Evolutionary conservation across 2,113 vertebrate species (phyloP).

Genomic region (Cercopithecus mona): DNA sequence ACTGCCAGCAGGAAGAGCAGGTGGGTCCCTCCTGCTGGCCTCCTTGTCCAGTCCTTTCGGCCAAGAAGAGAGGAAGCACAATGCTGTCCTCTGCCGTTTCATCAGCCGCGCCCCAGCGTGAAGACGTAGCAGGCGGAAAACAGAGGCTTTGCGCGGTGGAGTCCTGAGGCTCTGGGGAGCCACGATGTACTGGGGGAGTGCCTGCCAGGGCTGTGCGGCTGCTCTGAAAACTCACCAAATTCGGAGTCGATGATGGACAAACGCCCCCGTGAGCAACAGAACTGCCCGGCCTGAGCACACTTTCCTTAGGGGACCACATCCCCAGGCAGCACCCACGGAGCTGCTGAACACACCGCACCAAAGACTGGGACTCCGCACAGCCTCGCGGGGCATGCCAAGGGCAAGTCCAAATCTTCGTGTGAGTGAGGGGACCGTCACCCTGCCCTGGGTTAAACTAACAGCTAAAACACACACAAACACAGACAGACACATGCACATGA

Average conservation of each 20-base stretch:
- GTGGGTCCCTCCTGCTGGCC: fast-evolving
- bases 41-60: neutral
- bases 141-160: neutral
- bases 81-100: neutral
- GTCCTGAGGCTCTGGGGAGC: too few species aligned
- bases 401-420: fast-evolving
- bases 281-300: neutral
- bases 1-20: neutral
- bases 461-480: neutral
- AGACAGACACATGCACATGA: too few species aligned
- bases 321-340: neutral
- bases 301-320: neutral
- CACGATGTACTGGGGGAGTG: fast-evolving
- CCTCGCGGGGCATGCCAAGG: fast-evolving
- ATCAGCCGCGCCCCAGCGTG: too few species aligned
- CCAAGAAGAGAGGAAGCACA: neutral
- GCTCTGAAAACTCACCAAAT: neutral
- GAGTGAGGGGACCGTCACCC: too few species aligned
- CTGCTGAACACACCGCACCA: neutral
- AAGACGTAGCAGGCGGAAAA: neutral
- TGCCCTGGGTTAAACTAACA: neutral
- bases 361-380: too few species aligned
- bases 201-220: neutral
- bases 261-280: neutral
- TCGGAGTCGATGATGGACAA: neutral